Percentiles rank a stretch among this genome's conserved stretches.
These are phyloP conservation scores for Podarcis siculus DNA, from an alignment of 2,797 vertebrate genomes.

Conservation along the genomic window DNA sequence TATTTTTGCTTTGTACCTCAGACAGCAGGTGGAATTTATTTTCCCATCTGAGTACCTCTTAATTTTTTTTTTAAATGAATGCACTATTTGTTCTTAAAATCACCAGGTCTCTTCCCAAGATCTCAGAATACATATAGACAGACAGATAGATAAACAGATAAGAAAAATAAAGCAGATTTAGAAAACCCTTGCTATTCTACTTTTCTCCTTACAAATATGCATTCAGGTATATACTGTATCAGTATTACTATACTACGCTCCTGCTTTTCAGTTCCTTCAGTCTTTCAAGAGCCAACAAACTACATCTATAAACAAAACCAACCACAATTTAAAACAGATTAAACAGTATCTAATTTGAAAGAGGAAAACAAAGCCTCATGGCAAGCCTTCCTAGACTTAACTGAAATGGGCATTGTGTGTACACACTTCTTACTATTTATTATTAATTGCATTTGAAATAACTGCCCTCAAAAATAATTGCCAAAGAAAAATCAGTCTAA, in stretches of 20 bases:
- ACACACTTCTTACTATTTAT: constrained; percentile 20
- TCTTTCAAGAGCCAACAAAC: constrained; percentile 15
- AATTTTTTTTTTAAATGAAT: background rate
- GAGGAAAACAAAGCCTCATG: constrained; percentile 3
- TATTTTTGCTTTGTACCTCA: background rate
- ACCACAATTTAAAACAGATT: background rate
- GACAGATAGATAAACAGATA: background rate
- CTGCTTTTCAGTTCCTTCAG: background rate
- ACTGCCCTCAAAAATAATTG: constrained; percentile 3
- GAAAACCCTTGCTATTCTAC: constrained; percentile 10
- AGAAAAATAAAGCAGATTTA: background rate
- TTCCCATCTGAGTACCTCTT: background rate
- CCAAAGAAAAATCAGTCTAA: constrained; percentile 49
- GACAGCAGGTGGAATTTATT: background rate
- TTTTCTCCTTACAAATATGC: background rate
- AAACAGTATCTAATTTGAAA: background rate
- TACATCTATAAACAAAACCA: constrained; percentile 30
- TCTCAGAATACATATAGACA: background rate
- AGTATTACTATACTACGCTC: background rate
- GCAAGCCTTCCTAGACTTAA: constrained; percentile 27
- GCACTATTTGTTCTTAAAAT: constrained; percentile 11
- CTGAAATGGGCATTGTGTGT: background rate
- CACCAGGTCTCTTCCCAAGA: constrained; percentile 23
- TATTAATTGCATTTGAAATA: constrained; percentile 9
- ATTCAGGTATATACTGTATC: background rate